These are phyloP conservation scores for Fregetta grallaria DNA, from an alignment of 2,113 vertebrate genomes.

Conservation along the genomic window DNA sequence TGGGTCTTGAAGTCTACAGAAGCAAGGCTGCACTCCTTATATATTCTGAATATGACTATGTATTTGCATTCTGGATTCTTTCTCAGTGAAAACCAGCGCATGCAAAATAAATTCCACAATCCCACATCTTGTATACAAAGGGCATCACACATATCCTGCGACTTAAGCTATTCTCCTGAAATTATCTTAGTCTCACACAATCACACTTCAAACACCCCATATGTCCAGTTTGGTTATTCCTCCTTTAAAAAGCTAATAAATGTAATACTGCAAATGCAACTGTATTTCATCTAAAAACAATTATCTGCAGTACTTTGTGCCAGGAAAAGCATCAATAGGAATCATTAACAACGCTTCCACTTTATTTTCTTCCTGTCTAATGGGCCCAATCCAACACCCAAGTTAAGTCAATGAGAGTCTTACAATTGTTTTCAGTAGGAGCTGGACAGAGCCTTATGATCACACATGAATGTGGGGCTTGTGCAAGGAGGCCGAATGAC, in stretches of 20 bases:
- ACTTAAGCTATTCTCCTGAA: conserved; percentile 62
- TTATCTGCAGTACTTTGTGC: conserved; percentile 23
- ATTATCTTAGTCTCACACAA: conserved; percentile 69
- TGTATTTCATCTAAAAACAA: conserved; percentile 50
- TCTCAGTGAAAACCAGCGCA: conserved; percentile 11
- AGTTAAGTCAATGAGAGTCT: neutral
- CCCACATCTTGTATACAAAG: conserved; percentile 54
- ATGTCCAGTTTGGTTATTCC: conserved; percentile 69
- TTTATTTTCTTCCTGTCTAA: conserved; percentile 28
- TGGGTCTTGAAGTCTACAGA: neutral
- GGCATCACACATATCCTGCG: conserved; percentile 52
- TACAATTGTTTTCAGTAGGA: neutral
- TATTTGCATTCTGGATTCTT: conserved; percentile 50
- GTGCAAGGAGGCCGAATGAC: neutral
- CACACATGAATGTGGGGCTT: neutral
- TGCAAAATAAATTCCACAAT: conserved; percentile 52
- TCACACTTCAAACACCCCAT: conserved; percentile 72
- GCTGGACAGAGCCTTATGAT: neutral
- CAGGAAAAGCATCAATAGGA: conserved; percentile 34
- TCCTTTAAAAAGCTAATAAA: conserved; percentile 65
- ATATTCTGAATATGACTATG: neutral
- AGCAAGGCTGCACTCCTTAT: neutral
- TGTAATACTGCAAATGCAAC: conserved; percentile 45
- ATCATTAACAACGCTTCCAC: conserved; percentile 2
- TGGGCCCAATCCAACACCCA: neutral